A percentile compares a stretch with the other conserved stretches of the same genome.
Evolutionary conservation across 1,140 invertebrate genomes (phyloP).

Genomic region (Myzus persicae): DNA sequence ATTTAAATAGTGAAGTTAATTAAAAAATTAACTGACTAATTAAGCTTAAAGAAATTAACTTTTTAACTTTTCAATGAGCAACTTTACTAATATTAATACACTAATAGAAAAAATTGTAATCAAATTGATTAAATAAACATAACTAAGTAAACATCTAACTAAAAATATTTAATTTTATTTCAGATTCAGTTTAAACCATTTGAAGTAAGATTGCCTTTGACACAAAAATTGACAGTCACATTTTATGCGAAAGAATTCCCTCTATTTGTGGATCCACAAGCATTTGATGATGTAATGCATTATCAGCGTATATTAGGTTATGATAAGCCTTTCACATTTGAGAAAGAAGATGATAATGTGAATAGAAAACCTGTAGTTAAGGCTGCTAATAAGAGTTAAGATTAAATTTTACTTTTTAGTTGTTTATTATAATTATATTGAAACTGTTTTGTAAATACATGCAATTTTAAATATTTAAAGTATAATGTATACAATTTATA

Average conservation of each 20-base stretch:
- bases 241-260: conserved; percentile 75
- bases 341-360: conserved; percentile 64
- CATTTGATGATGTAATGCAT: conserved; percentile 75
- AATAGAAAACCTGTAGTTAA: conserved; percentile 45
- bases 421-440: not conserved
- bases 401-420: not conserved
- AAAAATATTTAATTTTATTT: conserved; percentile 62
- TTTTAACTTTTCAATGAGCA: not conserved
- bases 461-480: not conserved
- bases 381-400: conserved; percentile 15
- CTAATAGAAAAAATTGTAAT: not conserved
- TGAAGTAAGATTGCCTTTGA: conserved; percentile 80
- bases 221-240: conserved; percentile 83
- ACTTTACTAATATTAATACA: not conserved
- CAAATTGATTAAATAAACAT: not conserved
- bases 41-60: not conserved
- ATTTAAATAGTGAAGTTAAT: not conserved
- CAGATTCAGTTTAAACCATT: conserved; percentile 77
- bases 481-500: not conserved
- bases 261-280: conserved; percentile 77
- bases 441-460: conserved; percentile 18
- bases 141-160: not conserved
- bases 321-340: conserved; percentile 87
- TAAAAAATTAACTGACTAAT: too few relatives aligned
- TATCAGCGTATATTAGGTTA: conserved; percentile 88